Evolutionary conservation across 2,888 invertebrate genomes (phyloP), one percentile per base, ranked within the genome.

Genomic region (Philaethria dido): DNA sequence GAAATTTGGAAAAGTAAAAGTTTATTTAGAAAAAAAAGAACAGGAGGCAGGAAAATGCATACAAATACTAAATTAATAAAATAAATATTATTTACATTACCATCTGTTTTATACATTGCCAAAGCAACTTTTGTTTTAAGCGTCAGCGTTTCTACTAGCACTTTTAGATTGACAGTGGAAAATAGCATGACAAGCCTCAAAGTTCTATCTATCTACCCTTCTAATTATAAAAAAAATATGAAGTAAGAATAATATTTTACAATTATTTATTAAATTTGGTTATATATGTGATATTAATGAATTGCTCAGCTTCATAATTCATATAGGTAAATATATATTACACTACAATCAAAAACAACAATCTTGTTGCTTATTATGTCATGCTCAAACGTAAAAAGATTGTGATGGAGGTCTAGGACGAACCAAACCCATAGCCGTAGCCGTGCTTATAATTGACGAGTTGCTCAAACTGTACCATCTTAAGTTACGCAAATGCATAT

Each of bases 381-480:
- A 69, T 50, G 42, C 18, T 18, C 39, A 48, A 69, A 42, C 54
- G 33, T 44, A 39, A 57, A 62, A 64, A 57, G 48, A 55, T 57
- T 45, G 44, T 18, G 33, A 63, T 69, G 25, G 55, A 64, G 66
- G 66, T 64, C 65, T 66, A 69, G 69, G 66, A 66, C 66, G 61
- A 22, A 20, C 50, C 55, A 60, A 65, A 33, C 61, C 45, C 59
- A 54, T 48, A 57, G 59, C 66, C n/a, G 60, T 64, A 62, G 16
- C n/a, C n/a, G 54, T 61, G 69, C 62, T 54, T 39, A 54, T 70
- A 69, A 69, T 60, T 63, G 44, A 54, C 36, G 47, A 29, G 42
- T 71, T 71, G 69, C 71, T 69, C 62, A 64, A 71, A 69, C 66
- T 59, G 42, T 62, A 62, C 69, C 66, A 66, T 69, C 68, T 64